phyloP scores from a whole-genome alignment of 2,797 vertebrate species.

The Gobio occitaniae region DNA sequence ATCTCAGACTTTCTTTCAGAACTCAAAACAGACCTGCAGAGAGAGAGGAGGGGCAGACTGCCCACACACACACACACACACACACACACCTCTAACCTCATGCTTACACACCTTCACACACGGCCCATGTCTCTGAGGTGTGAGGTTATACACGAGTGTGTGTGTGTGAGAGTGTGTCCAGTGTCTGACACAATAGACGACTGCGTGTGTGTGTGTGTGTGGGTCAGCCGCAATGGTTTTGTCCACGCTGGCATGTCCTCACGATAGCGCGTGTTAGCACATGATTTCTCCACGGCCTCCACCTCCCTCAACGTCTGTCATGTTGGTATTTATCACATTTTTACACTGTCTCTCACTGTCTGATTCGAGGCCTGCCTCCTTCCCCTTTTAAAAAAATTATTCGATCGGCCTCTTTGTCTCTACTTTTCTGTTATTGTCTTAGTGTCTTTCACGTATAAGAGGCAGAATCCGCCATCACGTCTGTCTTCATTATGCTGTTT shows the following conservation, averaged over 20 bases:
- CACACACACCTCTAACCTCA: slow-evolving; percentile 22
- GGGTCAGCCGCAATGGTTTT: slow-evolving; percentile 44
- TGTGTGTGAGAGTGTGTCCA: slow-evolving; percentile 29
- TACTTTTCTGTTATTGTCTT: neutral
- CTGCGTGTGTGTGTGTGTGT: slow-evolving; percentile 2
- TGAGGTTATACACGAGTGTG: slow-evolving; percentile 10
- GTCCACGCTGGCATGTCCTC: slow-evolving; percentile 54
- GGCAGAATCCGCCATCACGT: slow-evolving; percentile 28
- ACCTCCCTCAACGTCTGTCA: slow-evolving; percentile 51
- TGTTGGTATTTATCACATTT: slow-evolving; percentile 53
- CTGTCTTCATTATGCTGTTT: slow-evolving; percentile 44
- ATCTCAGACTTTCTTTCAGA: slow-evolving; percentile 36
- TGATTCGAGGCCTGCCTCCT: slow-evolving; percentile 1
- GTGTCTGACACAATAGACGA: slow-evolving; percentile 5
- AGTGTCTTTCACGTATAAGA: slow-evolving; percentile 32
- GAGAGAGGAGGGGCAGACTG: slow-evolving; percentile 34
- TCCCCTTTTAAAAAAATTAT: neutral
- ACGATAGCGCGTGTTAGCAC: slow-evolving; percentile 48
- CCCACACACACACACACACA: slow-evolving; percentile 44
- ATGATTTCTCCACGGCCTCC: slow-evolving; percentile 51
- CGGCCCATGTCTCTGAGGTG: slow-evolving; percentile 20
- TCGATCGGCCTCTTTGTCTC: neutral
- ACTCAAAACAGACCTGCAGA: slow-evolving; percentile 53
- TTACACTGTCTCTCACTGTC: slow-evolving; percentile 34
- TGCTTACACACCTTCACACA: slow-evolving; percentile 43